Conservation (phyloP, 1,140 invertebrate species). For the Eumaeus atala region DNA sequence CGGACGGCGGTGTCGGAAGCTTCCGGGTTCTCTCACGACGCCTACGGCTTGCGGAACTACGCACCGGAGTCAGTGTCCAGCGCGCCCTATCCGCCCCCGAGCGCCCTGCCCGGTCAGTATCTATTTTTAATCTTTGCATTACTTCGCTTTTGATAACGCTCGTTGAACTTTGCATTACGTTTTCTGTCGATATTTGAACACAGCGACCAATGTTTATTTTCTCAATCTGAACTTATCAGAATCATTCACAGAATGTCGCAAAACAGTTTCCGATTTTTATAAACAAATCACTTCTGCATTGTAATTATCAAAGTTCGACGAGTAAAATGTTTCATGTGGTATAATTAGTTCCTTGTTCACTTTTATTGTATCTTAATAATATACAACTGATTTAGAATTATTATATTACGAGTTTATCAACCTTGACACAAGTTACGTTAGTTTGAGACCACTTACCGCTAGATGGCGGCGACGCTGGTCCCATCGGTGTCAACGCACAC, state of each 20-base stretch:
- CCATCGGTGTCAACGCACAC: conserved; percentile 32
- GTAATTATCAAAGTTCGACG: too few species aligned
- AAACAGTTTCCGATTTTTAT: conserved; percentile 57
- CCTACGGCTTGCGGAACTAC: conserved; percentile 85
- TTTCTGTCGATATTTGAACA: conserved; percentile 27
- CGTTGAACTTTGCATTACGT: conserved; percentile 33
- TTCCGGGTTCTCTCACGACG: conserved; percentile 82
- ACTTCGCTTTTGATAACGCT: conserved; percentile 1
- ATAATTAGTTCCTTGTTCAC: conserved; percentile 3
- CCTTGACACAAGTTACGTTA: conserved; percentile 44
- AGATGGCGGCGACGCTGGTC: conserved; percentile 45
- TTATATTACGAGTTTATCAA: conserved; percentile 57
- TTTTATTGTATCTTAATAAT: conserved; percentile 7
- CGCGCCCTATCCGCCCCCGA: conserved; percentile 86
- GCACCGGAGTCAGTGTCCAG: conserved; percentile 83
- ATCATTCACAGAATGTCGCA: conserved; percentile 34
- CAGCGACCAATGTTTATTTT: conserved; percentile 50
- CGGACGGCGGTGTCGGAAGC: conserved; percentile 80
- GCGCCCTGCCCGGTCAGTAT: conserved; percentile 73
- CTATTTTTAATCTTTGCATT: conserved; percentile 17
- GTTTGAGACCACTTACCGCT: conserved; percentile 37
- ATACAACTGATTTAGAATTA: conserved; percentile 7
- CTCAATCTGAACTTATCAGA: conserved; percentile 46
- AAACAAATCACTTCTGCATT: conserved; percentile 38
- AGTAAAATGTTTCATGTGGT: too few species aligned